A percentile compares a stretch with the other conserved stretches of the same genome.
phyloP scores from a whole-genome alignment of 1,140 invertebrate species.

The Lordiphosa clarofinis region DNA sequence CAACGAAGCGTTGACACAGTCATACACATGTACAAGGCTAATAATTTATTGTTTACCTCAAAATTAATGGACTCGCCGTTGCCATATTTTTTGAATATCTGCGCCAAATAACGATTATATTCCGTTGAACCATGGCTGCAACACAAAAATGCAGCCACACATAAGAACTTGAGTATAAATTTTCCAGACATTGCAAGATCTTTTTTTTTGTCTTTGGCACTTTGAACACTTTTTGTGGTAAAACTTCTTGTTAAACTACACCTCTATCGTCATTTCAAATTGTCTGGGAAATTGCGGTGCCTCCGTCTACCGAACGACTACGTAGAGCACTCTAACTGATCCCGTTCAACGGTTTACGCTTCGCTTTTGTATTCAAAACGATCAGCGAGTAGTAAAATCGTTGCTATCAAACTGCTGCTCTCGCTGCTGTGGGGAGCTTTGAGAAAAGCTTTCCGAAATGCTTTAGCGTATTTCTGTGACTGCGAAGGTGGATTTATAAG shows the following conservation, averaged over 20 bases:
- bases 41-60: conserved; percentile 80
- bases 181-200: conserved; percentile 34
- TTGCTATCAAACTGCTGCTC: conserved; percentile 15
- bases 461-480: background rate
- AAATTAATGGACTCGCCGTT: conserved; percentile 82
- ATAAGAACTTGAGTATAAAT: conserved; percentile 16
- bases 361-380: conserved; percentile 47
- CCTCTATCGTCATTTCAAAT: conserved; percentile 24
- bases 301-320: conserved; percentile 23
- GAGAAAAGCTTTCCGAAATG: conserved; percentile 24
- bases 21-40: conserved; percentile 35
- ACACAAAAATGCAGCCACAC: conserved; percentile 17
- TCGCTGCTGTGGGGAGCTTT: conserved; percentile 27
- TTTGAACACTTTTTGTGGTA: conserved; percentile 24
- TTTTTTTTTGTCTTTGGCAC: background rate
- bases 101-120: conserved; percentile 73
- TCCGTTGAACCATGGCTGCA: conserved; percentile 42
- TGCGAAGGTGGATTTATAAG: too few species aligned
- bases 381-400: conserved; percentile 18
- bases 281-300: background rate
- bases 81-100: conserved; percentile 83
- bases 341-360: conserved; percentile 42
- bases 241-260: conserved; percentile 2
- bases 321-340: conserved; percentile 22
- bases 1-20: conserved; percentile 13